Base-by-base conservation (phyloP, 2,888 invertebrate genomes). In the Acanthacorydalis orientalis region DNA sequence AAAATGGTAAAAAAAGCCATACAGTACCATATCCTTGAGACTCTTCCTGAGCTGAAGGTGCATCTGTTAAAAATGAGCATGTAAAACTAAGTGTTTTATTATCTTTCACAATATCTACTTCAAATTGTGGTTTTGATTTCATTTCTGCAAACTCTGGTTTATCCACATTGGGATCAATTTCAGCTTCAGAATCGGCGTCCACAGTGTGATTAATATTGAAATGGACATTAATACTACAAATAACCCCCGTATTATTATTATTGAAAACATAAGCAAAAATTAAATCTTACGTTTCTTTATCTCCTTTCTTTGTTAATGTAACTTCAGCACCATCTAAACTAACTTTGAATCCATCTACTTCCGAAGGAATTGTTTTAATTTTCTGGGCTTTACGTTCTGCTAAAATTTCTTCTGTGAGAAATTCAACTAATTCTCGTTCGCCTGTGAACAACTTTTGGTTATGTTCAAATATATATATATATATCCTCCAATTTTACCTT, bases 181-280 rank as follows among this genome's bases (percentile, higher is more conserved):
- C 80, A 1, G 81, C 74, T 43, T 81, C 83, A 4, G 74, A 60
- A 46, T 88, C 88, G 1, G 87, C 74, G 61, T 93, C 91, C 0
- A 96, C 93, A 0, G 92, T 87, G 65, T 95, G 91, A 64, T 96
- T 97, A 1, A 97, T 85, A 62, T 93, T 95, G 64, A 95, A 86
- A 48, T 76, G 80, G 41, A 96, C 75, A 45, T 73, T 74, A 51
- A 91, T 75, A 52, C 85, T 86, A 58, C 31, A 66, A 64, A 38
- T 46, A 51, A 49, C n/a, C n/a, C n/a, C n/a, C n/a, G 53, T 49
- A 15, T 34, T 16, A 32, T 48, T 15, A 32, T 7, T 12, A 10
- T 31, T 41, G 1, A 16, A 15, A 12, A 34, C n/a, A n/a, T 7
- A 31, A 11, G 32, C 8, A 42, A 42, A 31, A n/a, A 14, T 42